Conservation (phyloP, 2,888 invertebrate genomes). For the Cerceris rybyensis region DNA sequence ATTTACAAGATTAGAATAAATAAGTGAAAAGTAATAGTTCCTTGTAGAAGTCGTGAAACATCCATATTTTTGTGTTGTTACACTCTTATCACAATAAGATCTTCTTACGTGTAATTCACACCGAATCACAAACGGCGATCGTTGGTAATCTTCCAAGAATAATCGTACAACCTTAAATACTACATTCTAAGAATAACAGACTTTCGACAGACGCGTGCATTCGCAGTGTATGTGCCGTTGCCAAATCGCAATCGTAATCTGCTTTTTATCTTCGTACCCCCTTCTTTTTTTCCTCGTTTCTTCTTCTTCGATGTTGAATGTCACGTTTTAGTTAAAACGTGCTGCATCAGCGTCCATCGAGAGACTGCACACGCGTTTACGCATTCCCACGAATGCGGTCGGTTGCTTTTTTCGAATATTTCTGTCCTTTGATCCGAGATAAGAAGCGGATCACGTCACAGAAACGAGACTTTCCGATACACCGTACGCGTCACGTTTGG, state of each 20-base stretch:
- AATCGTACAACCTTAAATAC: constrained; percentile 11
- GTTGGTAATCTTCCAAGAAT: constrained; percentile 22
- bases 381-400: constrained; percentile 33
- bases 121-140: not conserved
- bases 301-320: constrained; percentile 45
- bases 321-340: constrained; percentile 68
- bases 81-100: not conserved
- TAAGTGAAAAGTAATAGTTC: not conserved
- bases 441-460: constrained; percentile 11
- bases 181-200: constrained; percentile 38
- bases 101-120: constrained; percentile 1
- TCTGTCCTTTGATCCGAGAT: constrained; percentile 21
- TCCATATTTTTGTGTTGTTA: not conserved
- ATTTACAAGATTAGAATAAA: not conserved
- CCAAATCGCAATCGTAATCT: constrained; percentile 55
- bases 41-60: not conserved
- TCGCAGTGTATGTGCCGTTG: constrained; percentile 16
- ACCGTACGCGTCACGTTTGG: constrained; percentile 13
- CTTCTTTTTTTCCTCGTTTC: no score
- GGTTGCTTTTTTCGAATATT: constrained; percentile 25
- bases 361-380: constrained; percentile 15
- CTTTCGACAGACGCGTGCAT: constrained; percentile 16
- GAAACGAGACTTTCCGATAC: constrained; percentile 24
- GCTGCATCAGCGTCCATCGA: constrained; percentile 33
- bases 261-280: constrained; percentile 51